Evolutionary conservation across 2,797 vertebrate species (phyloP), one percentile per base, ranked within the genome.

Genomic region (Notamacropus eugenii): DNA sequence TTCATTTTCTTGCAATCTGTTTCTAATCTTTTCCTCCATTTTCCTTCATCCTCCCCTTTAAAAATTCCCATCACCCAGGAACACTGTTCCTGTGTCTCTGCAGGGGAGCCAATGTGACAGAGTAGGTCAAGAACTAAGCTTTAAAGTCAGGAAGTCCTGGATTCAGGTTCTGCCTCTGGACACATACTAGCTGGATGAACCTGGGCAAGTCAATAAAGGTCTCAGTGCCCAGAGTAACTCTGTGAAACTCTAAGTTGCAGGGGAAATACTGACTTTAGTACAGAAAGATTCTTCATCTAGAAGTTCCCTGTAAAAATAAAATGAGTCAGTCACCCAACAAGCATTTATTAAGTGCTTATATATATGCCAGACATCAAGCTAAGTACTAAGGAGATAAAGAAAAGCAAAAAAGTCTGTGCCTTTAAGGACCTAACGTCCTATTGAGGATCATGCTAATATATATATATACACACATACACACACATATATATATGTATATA

Each of bases 1-100:
- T 96, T 96, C 31, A 12, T 93, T 87, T 90, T 93, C 92, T 95
- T 97, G 55, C 97, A 62, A 96, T 96, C 93, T 95, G 94, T 90
- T 87, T 96, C 91, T 93, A 95, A 87, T 5, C 93, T 93, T 96
- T 96, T 95, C 95, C 57, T 94, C 74, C 55, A 90, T 59, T 62
- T 24, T 94, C n/a, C 96, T 87, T 58, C 46, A 56, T 4, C 12
- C 55, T 74, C 90, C 29, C 54, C 87, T 96, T n/a, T 34, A 90
- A 94, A 95, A 54, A 55, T 12, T 82, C 87, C 50, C 56, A 93
- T 46, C 34, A 55, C 93, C 74, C 19, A 91, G 19, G 91, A 96
- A 93, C 54, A 19, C 54, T 27, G 24, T 87, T n/a, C 46, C 40
- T 82, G n/a, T 9, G 46, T 87, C 46, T 87, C 74, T 87, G 24